These are phyloP conservation scores for Cnemophilus loriae DNA, from an alignment of 2,113 vertebrate genomes.

Conservation along the genomic window DNA sequence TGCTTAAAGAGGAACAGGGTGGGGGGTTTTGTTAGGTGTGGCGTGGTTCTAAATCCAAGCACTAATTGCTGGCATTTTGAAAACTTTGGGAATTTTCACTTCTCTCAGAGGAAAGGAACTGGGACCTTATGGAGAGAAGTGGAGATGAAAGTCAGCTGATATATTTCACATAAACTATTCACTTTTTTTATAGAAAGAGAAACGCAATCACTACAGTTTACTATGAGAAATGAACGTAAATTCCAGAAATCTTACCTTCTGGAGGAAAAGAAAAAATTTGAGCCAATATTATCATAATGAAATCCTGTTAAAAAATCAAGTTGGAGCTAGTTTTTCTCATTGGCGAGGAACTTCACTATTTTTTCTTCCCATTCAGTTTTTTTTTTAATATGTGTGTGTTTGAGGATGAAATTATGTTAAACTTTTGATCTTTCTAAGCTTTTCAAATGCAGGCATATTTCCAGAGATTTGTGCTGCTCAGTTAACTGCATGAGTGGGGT, in stretches of 20 bases:
- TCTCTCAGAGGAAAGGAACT: fast-evolving
- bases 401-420: neutral
- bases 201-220: neutral
- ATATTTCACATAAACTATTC: neutral
- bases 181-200: neutral
- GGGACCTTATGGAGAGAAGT: neutral
- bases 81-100: neutral
- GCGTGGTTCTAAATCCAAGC: neutral
- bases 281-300: neutral
- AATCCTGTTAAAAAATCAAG: neutral
- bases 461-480: neutral
- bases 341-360: neutral
- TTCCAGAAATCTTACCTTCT: neutral
- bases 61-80: neutral
- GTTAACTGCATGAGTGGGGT: neutral
- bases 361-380: neutral
- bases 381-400: neutral
- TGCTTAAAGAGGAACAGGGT: neutral
- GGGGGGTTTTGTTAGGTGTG: neutral
- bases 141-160: neutral
- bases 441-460: neutral
- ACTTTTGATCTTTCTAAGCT: neutral
- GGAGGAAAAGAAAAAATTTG: neutral
- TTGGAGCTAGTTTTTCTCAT: neutral
- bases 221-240: neutral